phyloP scores from a whole-genome alignment of 2,113 vertebrate genomes.

The Percina caprodes region DNA sequence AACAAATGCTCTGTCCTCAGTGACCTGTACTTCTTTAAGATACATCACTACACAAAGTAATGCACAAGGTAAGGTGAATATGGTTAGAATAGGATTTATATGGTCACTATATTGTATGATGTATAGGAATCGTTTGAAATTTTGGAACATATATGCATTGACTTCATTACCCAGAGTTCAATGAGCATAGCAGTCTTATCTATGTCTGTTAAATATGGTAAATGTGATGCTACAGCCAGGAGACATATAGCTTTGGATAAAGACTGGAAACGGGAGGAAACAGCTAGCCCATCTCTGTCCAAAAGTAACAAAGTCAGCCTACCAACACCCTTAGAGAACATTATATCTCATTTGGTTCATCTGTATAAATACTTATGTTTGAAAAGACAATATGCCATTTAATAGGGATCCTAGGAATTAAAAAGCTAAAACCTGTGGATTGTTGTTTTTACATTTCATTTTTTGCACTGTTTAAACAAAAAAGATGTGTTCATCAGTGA shows the following conservation, averaged over 20 bases:
- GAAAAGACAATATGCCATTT: too few relatives aligned
- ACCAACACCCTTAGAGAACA: too few relatives aligned
- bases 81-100: background rate
- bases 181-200: background rate
- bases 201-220: background rate
- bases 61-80: background rate
- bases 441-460: too few relatives aligned
- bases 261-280: background rate
- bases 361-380: too few relatives aligned
- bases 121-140: background rate
- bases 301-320: background rate
- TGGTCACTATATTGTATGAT: background rate
- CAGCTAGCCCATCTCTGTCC: background rate
- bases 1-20: slow-evolving; percentile 60
- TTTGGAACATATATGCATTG: background rate
- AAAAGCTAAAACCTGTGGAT: too few relatives aligned
- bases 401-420: background rate
- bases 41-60: slow-evolving; percentile 12
- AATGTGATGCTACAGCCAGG: background rate
- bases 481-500: too few relatives aligned
- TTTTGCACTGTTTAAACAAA: too few relatives aligned
- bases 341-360: too few relatives aligned
- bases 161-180: background rate
- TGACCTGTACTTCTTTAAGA: slow-evolving; percentile 46
- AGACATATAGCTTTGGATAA: background rate